These are phyloP conservation scores for Drosophila greeni DNA, from an alignment of 2,888 invertebrate species.

Conservation along the genomic window DNA sequence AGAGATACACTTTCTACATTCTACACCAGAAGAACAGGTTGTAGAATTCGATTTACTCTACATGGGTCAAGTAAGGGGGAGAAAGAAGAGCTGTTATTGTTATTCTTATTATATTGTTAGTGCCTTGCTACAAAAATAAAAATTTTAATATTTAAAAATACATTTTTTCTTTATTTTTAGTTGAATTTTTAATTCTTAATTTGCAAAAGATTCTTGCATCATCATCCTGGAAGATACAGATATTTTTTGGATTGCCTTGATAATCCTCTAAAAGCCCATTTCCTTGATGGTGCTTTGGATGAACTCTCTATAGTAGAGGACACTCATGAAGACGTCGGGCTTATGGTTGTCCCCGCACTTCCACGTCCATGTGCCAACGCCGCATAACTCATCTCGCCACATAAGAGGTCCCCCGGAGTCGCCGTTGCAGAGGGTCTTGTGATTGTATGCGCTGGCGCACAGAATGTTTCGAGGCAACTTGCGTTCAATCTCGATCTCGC, in stretches of 20 bases:
- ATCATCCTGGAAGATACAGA: not conserved
- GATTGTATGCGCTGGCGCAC: slow-evolving; percentile 38
- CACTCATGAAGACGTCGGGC: slow-evolving; percentile 48
- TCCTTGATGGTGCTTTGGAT: slow-evolving; percentile 12
- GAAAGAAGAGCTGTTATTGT: too few relatives aligned
- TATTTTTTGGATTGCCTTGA: not conserved
- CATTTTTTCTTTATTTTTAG: too few relatives aligned
- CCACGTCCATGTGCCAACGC: slow-evolving; percentile 42
- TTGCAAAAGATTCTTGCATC: not conserved
- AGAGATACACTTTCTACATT: slow-evolving; percentile 25
- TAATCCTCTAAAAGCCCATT: slow-evolving; percentile 7
- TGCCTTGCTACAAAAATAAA: not conserved
- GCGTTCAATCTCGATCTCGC: slow-evolving; percentile 17
- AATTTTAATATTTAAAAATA: not conserved
- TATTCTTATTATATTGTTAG: too few relatives aligned
- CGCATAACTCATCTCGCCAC: slow-evolving; percentile 37
- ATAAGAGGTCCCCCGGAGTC: slow-evolving; percentile 55
- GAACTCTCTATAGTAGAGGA: slow-evolving; percentile 27
- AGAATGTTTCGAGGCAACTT: slow-evolving; percentile 39
- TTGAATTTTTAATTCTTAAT: not conserved
- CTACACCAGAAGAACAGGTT: slow-evolving; percentile 19
- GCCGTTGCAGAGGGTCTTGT: slow-evolving; percentile 40
- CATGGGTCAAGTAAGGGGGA: not conserved
- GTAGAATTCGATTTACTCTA: slow-evolving; percentile 7
- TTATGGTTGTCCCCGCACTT: slow-evolving; percentile 28